Base-by-base conservation (phyloP, 1,140 invertebrate species). In the Philaenus spumarius region DNA sequence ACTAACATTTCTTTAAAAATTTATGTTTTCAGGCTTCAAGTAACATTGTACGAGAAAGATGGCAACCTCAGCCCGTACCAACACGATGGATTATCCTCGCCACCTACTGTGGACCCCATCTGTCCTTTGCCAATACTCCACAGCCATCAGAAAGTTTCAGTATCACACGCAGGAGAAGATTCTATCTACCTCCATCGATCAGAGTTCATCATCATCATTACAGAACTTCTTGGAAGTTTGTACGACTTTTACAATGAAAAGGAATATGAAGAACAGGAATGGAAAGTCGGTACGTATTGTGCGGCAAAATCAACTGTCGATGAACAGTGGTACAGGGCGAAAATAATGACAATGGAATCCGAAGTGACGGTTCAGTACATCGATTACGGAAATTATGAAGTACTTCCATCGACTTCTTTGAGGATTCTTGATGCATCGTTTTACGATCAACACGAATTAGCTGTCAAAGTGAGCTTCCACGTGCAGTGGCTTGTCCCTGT, bases 101-200 rank as follows among this genome's bases (percentile, higher is more conserved):
- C 72, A 30, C 73, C 77, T 15, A 71, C 69, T 39, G 77, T 84
- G 1, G 68, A 69, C 14, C 76, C 75, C 7, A 64, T 85, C 0
- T 81, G 79, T 62, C 76, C 74, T 2, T 66, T 80, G 58, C 77
- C 80, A 0, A 75, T 85, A 30, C 70, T 80, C 43, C 72, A 73
- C 60, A 75, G 77, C 59, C 74, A 70, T 62, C 73, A 75, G 63
- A 72, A 57, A 55, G 78, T 81, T 0, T 74, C 65, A 52, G 68
- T 83, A 0, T 70, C 75, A 0, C 74, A 78, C 50, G 62, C 75
- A 0, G 75, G 77, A 12, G 68, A 77, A 1, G 76, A 75, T 43
- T 78, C 76, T 40, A 64, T 87, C 1, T 87, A 80, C 68, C 68
- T 87, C 1, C 84, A 87, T 61, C 74, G 76, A 43, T 55, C 65